These are phyloP conservation scores for Zaprionus tsacasi DNA, from an alignment of 1,140 invertebrate species.

Conservation along the genomic window DNA sequence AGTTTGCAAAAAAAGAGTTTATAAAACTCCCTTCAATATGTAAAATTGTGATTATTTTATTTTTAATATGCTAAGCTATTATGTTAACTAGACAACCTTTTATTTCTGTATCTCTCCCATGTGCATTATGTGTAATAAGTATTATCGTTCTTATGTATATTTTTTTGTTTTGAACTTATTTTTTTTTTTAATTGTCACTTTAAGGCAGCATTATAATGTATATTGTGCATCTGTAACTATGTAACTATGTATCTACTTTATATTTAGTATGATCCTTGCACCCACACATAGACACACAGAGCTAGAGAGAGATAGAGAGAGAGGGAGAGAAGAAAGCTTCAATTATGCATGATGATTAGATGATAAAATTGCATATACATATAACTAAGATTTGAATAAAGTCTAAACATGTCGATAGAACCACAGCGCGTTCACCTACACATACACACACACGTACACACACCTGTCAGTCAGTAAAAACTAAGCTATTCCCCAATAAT, in stretches of 20 bases:
- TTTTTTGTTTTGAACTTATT: not conserved
- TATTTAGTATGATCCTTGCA: slow-evolving; percentile 4
- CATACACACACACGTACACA: slow-evolving; percentile 36
- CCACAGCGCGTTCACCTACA: slow-evolving; percentile 68
- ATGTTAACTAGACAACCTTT: slow-evolving; percentile 46
- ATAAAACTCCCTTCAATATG: slow-evolving; percentile 68
- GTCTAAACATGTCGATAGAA: slow-evolving; percentile 77
- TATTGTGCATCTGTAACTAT: slow-evolving; percentile 19
- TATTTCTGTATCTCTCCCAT: slow-evolving; percentile 26
- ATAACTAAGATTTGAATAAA: slow-evolving; percentile 58
- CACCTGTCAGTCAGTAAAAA: slow-evolving; percentile 31
- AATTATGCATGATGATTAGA: slow-evolving; percentile 30
- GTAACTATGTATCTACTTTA: slow-evolving; percentile 16
- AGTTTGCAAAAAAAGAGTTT: slow-evolving; percentile 52
- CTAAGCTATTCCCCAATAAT: slow-evolving; percentile 21
- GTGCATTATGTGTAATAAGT: slow-evolving; percentile 37
- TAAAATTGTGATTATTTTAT: slow-evolving; percentile 80
- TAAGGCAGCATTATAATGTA: slow-evolving; percentile 1
- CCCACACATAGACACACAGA: slow-evolving; percentile 4
- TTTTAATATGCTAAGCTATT: slow-evolving; percentile 52
- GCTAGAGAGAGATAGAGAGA: slow-evolving; percentile 10
- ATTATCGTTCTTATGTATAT: slow-evolving; percentile 39
- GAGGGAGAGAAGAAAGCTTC: slow-evolving; percentile 21
- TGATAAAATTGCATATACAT: slow-evolving; percentile 33
- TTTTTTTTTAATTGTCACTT: not conserved